Percentiles rank a stretch among this genome's conserved stretches.
These are phyloP conservation scores for Dascillus cervinus DNA, from an alignment of 2,888 invertebrate species.

Conservation along the genomic window DNA sequence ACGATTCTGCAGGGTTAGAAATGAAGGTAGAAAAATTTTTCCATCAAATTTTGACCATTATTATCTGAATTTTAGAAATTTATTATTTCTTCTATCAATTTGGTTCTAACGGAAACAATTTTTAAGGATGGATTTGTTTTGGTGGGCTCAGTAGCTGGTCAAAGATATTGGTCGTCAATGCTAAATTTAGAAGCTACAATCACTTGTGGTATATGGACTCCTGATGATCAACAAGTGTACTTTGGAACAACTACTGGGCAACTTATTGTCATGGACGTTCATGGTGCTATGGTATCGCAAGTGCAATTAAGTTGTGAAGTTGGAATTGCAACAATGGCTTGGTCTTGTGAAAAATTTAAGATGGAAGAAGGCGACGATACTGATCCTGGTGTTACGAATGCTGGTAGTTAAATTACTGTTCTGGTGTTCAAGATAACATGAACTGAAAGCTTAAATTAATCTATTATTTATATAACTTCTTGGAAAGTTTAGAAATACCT, in stretches of 20 bases:
- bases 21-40: too few relatives aligned
- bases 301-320: constrained; percentile 81
- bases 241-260: constrained; percentile 93
- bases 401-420: constrained; percentile 32
- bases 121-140: constrained; percentile 91
- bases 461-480: too few relatives aligned
- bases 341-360: constrained; percentile 97
- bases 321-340: constrained; percentile 85
- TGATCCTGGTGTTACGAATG: constrained; percentile 50
- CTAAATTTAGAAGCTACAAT: constrained; percentile 88
- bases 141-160: constrained; percentile 95
- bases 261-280: constrained; percentile 94
- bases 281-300: constrained; percentile 92
- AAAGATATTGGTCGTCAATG: constrained; percentile 98
- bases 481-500: too few relatives aligned
- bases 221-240: constrained; percentile 94
- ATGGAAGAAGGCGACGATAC: constrained; percentile 90
- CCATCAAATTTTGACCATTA: too few relatives aligned
- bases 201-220: constrained; percentile 96
- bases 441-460: too few relatives aligned
- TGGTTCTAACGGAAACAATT: too few relatives aligned
- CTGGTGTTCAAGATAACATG: too few relatives aligned
- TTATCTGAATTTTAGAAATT: too few relatives aligned
- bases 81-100: too few relatives aligned
- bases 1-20: too few relatives aligned